Base-by-base conservation (phyloP, 1,140 invertebrate genomes). In the Zaprionus vittiger region DNA sequence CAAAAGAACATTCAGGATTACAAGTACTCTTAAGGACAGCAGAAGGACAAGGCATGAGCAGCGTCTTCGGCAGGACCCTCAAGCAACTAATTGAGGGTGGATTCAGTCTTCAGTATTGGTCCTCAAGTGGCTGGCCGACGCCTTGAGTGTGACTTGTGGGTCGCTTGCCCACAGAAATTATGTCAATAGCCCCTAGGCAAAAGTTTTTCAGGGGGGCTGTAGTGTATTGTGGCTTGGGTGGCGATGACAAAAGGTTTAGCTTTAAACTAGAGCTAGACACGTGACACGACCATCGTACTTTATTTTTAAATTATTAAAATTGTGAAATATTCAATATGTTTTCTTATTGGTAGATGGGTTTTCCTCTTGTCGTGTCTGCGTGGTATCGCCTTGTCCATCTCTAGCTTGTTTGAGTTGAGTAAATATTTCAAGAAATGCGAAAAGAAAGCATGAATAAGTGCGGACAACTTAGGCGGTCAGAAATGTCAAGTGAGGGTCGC, bases 71-170 rank as follows among this genome's bases (percentile, higher is more conserved):
- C 64, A 56, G 59, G 38, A 62, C 55, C 57, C 68, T 84, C 64
- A 59, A 73, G 37, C 74, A 75, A 47, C 79, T 82, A 85, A 90
- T 91, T 90, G 85, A 90, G 85, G 85, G 85, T 90, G 79, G 85
- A 84, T 77, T 90, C 67, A 34, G 59, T 71, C 77, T 80, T 80
- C 56, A 55, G 65, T 63, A 68, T 64, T 57, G 38, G 56, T 34
- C 26, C 83, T 84, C 71, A 85, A 90, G 85, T 90, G 85, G 77
- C 86, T 86, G 77, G 68, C 82, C 82, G 85, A 90, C 86, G 85
- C 85, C 85, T 90, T 91, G 79, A 86, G 85, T 90, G 86, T 90
- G 85, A 90, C 86, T 89, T 83, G 69, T 61, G 52, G 68, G 37
- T 47, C 59, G 34, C 57, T 69, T 15, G 69, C 70, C 70, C 69